Conservation (phyloP, 30 jellyfish, hydroid and myxozoan genomes). For the Cassiopea xamachana region DNA sequence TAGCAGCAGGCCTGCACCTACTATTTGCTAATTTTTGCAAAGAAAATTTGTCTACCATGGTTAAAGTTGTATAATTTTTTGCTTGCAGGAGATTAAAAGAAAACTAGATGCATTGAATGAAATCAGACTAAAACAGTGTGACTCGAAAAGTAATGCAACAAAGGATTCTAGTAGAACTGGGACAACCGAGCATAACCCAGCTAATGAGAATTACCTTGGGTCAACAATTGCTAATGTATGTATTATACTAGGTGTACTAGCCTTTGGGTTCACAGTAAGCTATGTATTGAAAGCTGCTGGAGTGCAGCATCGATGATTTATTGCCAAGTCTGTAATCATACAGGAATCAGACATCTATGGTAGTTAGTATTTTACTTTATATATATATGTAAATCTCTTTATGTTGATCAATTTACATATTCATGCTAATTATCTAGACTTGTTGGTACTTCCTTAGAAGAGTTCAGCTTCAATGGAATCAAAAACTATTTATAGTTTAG, state of each 20-base stretch:
- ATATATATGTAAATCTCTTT: too few relatives aligned
- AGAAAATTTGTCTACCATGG: neutral
- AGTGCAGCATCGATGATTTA: slow-evolving; percentile 56
- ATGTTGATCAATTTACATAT: too few relatives aligned
- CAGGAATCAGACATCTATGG: too few relatives aligned
- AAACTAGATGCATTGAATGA: slow-evolving; percentile 60
- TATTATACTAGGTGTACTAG: slow-evolving; percentile 93
- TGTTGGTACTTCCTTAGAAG: too few relatives aligned
- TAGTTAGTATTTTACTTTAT: too few relatives aligned
- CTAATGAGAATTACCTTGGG: slow-evolving; percentile 78
- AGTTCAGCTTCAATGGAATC: too few relatives aligned
- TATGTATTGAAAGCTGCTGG: slow-evolving; percentile 93
- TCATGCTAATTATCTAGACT: too few relatives aligned
- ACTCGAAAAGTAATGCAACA: neutral
- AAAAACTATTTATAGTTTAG: too few relatives aligned
- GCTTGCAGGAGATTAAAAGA: slow-evolving; percentile 72
- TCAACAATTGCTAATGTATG: slow-evolving; percentile 95
- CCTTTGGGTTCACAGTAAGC: slow-evolving; percentile 94
- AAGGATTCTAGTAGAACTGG: slow-evolving; percentile 3
- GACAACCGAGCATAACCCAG: slow-evolving; percentile 24
- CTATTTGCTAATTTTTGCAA: too few relatives aligned
- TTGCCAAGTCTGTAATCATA: neutral
- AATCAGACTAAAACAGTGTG: slow-evolving; percentile 43
- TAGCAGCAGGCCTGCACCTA: too few relatives aligned
- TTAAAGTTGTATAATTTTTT: neutral